Evolutionary conservation across 2,797 vertebrate species (phyloP), one percentile per base, ranked within the genome.

Genomic region (Pseudochaenichthys georgianus): DNA sequence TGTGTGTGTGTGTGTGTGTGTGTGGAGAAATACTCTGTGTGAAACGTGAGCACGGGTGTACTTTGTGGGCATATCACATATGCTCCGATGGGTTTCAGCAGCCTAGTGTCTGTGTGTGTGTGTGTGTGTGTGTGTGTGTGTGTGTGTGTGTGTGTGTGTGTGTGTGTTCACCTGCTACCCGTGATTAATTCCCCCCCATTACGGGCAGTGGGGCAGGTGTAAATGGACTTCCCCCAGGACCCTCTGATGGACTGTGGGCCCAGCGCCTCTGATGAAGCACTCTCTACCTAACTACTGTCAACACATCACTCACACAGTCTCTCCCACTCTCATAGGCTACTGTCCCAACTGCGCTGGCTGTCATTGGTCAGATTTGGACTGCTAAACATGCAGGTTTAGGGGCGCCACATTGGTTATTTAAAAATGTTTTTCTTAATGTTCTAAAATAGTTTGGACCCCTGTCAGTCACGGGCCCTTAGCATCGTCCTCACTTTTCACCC

Each of bases 161-260:
- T 16, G 23, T 88, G 78, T 82, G 9, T 68, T 78, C 86, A 88
- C 83, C 73, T 87, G 71, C 76, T 78, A 51, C 65, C 77, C 67
- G 73, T 88, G 84, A 91, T 89, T 84, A 83, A 88, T 87, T 74
- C 68, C 80, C 80, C 67, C 67, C 71, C 84, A 84, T 88, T 84
- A 87, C 8, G 19, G 77, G 66, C 80, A 60, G 81, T 12, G 59
- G 63, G 65, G 67, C 71, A 71, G 69, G 51, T 75, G 73, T 78
- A 78, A 87, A 88, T 81, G 15, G 65, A 74, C 77, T 76, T 28
- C 34, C 34, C 34, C 34, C 34, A 38, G 62, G 69, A 64, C 58
- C 67, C 8, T 73, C 65, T 79, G 70, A 85, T 69, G 58, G 68
- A 60, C 74, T n/a, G 64, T 71, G 71, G 73, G 62, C 21, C 28